Base-by-base conservation (phyloP, 2,888 invertebrate genomes). In the Callinectes sapidus region DNA sequence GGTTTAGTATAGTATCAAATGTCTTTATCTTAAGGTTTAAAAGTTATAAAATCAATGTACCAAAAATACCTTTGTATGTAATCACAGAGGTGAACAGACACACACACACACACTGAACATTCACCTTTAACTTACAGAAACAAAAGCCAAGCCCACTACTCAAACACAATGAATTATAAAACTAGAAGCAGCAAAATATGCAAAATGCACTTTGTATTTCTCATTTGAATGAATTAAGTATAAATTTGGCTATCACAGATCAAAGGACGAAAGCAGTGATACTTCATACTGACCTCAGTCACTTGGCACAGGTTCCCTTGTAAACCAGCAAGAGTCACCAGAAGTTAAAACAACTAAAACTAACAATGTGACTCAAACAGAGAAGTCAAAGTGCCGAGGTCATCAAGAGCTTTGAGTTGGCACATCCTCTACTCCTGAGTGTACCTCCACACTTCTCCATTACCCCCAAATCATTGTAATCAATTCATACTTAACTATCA, bases 71-170 rank as follows among this genome's bases (percentile, higher is more conserved):
- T 81, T 77, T 32, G 18, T 81, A 10, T 81, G 35, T 35, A 81
- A 81, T 81, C 81, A 81, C 81, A 81, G 81, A 35, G 81, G 32
- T 81, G 32, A 81, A 81, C 77, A 81, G 14, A n/a, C n/a, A n/a
- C n/a, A 2, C 10, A 35, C 77, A 81, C 77, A 81, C 13, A 77
- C 35, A 81, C 35, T 81, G 32, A 8, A 35, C 35, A 32, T 81
- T 35, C 81, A 81, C 81, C 35, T 81, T 10, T 28, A 71, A 71
- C 71, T 71, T 71, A 71, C 71, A 28, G 28, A 28, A 71, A 71
- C 28, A 71, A 71, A 71, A 28, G 71, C 61, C 71, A 71, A 71
- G 71, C 71, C 28, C 71, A 71, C 71, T 61, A 28, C 28, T 71
- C 71, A 28, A 28, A 71, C 71, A n/a, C 71, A n/a, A n/a, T n/a